Percentiles rank a stretch among this genome's conserved stretches.
These are phyloP conservation scores for Alethe castanea DNA, from an alignment of 2,113 vertebrate species.

Conservation along the genomic window DNA sequence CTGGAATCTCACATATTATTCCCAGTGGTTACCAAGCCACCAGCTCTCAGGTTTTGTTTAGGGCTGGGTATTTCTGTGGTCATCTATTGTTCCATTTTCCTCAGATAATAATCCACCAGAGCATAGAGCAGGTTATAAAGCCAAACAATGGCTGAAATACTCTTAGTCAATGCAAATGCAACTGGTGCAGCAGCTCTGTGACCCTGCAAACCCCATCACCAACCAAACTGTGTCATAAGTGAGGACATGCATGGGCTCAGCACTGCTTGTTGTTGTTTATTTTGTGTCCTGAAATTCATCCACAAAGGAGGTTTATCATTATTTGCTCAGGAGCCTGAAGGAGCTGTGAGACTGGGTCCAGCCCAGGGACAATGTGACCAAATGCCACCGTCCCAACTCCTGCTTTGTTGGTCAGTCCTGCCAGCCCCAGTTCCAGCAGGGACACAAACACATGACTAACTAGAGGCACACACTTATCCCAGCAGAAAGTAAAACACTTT, in stretches of 20 bases:
- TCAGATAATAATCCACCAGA: not conserved
- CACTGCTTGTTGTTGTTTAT: not conserved
- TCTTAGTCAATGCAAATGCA: conserved; percentile 38
- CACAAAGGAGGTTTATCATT: not conserved
- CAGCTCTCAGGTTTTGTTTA: not conserved
- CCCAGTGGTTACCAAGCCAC: not conserved
- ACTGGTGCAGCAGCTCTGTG: not conserved
- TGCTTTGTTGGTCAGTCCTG: not conserved
- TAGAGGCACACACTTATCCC: not conserved
- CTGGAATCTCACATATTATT: not conserved
- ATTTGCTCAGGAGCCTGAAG: not conserved
- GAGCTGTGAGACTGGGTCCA: not conserved
- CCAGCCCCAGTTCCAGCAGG: not conserved
- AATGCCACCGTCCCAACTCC: not conserved
- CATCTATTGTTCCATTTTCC: not conserved
- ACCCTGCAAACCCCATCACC: not conserved
- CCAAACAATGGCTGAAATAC: not conserved
- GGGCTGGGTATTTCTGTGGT: conserved; percentile 5
- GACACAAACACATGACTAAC: conserved; percentile 15
- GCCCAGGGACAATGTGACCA: not conserved
- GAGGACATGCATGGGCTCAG: not conserved
- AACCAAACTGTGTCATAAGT: not conserved
- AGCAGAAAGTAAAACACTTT: not conserved
- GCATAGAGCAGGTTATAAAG: not conserved
- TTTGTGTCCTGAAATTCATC: not conserved